Evolutionary conservation across 1,140 invertebrate genomes (phyloP).

Genomic region (Dolichoris vasculosae): DNA sequence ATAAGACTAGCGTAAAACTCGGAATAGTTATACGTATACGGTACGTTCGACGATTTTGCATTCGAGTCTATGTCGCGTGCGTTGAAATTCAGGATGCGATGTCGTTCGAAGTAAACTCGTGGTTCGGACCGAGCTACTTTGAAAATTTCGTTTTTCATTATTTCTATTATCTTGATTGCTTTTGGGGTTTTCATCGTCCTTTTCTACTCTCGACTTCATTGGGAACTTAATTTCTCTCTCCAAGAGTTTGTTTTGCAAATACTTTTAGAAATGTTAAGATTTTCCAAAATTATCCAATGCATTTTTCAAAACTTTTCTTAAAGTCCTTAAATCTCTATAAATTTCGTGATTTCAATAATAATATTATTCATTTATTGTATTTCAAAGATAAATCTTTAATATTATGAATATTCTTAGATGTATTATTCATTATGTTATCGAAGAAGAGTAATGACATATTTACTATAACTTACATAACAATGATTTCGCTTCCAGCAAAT

Average conservation of each 20-base stretch:
- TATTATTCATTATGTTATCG: no score
- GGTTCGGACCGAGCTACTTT: not conserved
- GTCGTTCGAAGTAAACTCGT: not conserved
- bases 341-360: not conserved
- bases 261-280: not conserved
- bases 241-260: slow-evolving; percentile 4
- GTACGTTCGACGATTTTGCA: not conserved
- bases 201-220: not conserved
- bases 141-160: slow-evolving; percentile 45
- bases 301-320: not conserved
- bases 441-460: no score
- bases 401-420: no score
- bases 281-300: not conserved
- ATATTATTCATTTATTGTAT: no score
- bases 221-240: not conserved
- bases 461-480: no score
- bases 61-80: not conserved
- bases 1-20: slow-evolving; percentile 41
- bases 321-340: not conserved
- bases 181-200: not conserved
- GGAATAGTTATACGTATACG: not conserved
- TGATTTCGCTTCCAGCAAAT: no score
- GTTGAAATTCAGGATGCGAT: not conserved
- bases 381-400: no score
- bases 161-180: slow-evolving; percentile 46